Percentiles rank a stretch among this genome's conserved stretches.
These are phyloP conservation scores for Dipodomys stephensi DNA, from an alignment of 2,113 vertebrate species.

Conservation along the genomic window DNA sequence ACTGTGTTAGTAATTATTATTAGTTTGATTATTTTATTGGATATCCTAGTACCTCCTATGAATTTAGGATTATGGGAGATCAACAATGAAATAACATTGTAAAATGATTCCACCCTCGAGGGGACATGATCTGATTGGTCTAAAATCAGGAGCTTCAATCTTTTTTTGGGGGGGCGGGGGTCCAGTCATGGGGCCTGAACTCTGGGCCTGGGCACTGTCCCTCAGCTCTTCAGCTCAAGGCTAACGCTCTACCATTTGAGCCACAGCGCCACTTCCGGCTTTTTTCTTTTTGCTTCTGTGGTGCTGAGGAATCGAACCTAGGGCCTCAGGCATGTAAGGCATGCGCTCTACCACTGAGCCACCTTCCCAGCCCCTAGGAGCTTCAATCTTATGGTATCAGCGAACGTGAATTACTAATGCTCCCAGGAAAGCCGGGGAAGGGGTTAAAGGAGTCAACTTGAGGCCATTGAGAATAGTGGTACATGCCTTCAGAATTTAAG, in stretches of 20 bases:
- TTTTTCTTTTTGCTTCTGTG: no score
- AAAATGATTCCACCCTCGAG: not conserved
- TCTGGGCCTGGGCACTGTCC: no score
- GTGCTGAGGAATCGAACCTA: no score
- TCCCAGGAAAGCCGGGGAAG: not conserved
- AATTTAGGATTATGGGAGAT: not conserved
- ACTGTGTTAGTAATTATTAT: not conserved
- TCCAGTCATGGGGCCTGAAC: no score
- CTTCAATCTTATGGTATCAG: not conserved
- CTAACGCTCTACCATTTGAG: no score
- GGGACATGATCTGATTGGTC: not conserved
- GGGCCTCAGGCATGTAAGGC: no score
- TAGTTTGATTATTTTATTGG: slow-evolving; percentile 15
- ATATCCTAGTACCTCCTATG: not conserved
- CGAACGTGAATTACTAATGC: not conserved
- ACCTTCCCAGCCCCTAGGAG: no score
- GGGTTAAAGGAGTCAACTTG: not conserved
- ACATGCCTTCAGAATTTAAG: no score
- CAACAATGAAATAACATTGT: slow-evolving; percentile 5
- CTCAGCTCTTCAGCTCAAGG: no score
- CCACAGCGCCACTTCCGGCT: no score
- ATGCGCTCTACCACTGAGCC: no score
- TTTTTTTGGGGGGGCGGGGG: not conserved
- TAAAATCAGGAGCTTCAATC: not conserved
- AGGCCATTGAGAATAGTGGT: not conserved